Conservation (phyloP, 2,797 vertebrate genomes). For the Luscinia megarhynchos region DNA sequence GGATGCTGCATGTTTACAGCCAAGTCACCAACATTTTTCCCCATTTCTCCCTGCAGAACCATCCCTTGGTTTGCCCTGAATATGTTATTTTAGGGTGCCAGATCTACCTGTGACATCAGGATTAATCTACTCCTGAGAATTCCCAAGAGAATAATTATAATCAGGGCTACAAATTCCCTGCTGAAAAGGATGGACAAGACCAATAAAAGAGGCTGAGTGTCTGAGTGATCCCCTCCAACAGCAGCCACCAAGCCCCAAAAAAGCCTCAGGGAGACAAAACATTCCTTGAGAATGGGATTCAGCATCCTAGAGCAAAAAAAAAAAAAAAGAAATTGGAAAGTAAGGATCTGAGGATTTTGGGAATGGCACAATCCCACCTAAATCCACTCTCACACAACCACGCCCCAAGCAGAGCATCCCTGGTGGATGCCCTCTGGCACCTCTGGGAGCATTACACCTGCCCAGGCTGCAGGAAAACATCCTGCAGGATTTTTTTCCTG, state of each 20-base stretch:
- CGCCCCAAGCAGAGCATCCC: accelerated
- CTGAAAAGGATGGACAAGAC: background rate
- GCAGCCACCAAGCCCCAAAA: background rate
- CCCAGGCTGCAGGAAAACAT: background rate
- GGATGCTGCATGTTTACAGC: background rate
- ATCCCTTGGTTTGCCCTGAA: background rate
- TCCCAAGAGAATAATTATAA: background rate
- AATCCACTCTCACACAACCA: accelerated
- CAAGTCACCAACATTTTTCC: background rate
- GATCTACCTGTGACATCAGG: background rate
- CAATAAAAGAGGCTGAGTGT: accelerated
- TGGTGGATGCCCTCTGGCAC: background rate
- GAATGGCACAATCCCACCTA: background rate
- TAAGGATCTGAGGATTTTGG: background rate
- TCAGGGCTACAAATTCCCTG: background rate
- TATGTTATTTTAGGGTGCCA: accelerated
- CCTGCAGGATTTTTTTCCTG: background rate
- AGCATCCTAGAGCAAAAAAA: background rate
- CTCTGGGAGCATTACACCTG: background rate
- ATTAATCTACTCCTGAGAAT: background rate
- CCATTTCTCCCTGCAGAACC: background rate
- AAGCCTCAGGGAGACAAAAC: background rate
- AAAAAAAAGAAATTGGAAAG: background rate
- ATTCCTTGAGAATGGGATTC: background rate
- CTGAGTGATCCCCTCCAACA: background rate